Conservation (phyloP, 2,113 vertebrate species). For the Egretta garzetta region DNA sequence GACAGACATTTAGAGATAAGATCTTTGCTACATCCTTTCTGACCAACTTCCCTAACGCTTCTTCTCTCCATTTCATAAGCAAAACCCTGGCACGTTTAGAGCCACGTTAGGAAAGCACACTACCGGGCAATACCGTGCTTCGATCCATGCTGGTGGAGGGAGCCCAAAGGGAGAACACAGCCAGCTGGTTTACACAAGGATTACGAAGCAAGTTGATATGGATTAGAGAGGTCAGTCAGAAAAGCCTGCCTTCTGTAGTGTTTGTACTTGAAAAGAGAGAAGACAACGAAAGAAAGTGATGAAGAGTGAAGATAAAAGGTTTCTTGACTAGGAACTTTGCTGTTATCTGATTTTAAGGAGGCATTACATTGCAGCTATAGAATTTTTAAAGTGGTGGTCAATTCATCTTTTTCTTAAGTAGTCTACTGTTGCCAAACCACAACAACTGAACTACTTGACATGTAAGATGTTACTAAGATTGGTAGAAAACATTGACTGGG, state of each 20-base stretch:
- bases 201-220: rapidly evolving
- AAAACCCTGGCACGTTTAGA: background rate
- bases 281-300: background rate
- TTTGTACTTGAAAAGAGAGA: background rate
- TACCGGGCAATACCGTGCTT: rapidly evolving
- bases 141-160: too few relatives aligned
- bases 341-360: background rate
- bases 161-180: background rate
- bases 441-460: background rate
- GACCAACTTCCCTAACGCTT: background rate
- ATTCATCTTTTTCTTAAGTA: background rate
- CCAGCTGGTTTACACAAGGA: background rate
- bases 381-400: background rate
- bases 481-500: background rate
- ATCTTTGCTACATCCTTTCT: background rate
- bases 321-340: background rate
- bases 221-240: background rate
- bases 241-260: background rate
- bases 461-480: background rate
- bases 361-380: background rate
- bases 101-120: rapidly evolving
- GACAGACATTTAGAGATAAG: background rate
- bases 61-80: background rate
- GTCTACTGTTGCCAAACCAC: background rate
- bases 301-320: background rate